Conservation (phyloP, 2,113 vertebrate genomes). For the Poeciliopsis retropinna region DNA sequence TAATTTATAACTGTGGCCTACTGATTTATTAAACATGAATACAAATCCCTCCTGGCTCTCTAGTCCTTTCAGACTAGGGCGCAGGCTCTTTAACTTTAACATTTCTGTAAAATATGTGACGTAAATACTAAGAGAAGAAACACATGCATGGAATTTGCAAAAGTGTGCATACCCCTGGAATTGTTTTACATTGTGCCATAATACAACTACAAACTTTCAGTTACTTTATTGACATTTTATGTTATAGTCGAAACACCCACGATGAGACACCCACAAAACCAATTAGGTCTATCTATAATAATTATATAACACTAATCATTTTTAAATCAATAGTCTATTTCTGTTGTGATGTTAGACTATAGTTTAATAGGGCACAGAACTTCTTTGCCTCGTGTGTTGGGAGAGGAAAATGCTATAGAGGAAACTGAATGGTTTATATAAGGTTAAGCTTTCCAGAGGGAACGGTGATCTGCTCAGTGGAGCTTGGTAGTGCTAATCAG, state of each 20-base stretch:
- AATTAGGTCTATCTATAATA: not conserved
- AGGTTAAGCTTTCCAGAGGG: constrained; percentile 15
- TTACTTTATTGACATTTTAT: not conserved
- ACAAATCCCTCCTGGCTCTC: not conserved
- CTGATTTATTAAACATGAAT: not conserved
- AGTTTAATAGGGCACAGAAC: not conserved
- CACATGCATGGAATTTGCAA: not conserved
- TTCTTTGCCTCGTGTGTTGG: not conserved
- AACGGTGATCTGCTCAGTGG: constrained; percentile 4
- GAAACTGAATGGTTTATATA: not conserved
- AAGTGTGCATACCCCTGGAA: not conserved
- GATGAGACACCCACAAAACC: not conserved
- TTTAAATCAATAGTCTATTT: not conserved
- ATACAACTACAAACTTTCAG: not conserved
- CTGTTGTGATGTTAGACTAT: no score
- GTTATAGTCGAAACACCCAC: not conserved
- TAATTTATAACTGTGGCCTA: not conserved
- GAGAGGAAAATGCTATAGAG: not conserved
- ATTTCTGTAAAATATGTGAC: not conserved
- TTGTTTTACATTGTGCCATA: not conserved
- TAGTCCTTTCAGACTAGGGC: not conserved
- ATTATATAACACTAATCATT: not conserved
- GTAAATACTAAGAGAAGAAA: not conserved
- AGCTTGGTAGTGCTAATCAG: constrained; percentile 38
- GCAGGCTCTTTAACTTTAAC: not conserved